phyloP scores from a whole-genome alignment of 2,888 invertebrate genomes.

The Seira sanloemensis region DNA sequence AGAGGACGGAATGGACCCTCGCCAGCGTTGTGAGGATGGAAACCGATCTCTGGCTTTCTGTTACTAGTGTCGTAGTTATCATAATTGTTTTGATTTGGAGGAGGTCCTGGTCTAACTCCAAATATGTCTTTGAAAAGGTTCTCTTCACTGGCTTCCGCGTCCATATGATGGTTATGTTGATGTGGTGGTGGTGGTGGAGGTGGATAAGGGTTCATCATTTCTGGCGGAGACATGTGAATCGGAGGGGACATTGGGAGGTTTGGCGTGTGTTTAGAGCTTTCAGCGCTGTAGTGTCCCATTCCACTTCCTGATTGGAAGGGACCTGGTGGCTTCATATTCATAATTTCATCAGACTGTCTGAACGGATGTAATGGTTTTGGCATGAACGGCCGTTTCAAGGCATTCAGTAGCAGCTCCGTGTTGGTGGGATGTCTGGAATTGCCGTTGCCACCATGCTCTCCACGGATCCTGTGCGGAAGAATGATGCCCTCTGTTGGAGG shows the following conservation, averaged over 20 bases:
- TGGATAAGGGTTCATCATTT: constrained; percentile 26
- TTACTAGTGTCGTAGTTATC: neutral
- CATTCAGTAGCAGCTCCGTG: constrained; percentile 27
- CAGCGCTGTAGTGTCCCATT: constrained; percentile 11
- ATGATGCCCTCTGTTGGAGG: constrained; percentile 58
- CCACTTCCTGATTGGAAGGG: constrained; percentile 7
- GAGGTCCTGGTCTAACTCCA: constrained; percentile 20
- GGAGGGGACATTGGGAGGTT: constrained; percentile 19
- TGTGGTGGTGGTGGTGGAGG: neutral
- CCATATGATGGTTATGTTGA: constrained; percentile 17
- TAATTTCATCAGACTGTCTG: constrained; percentile 45
- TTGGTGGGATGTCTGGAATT: constrained; percentile 33
- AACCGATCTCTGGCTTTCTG: constrained; percentile 22
- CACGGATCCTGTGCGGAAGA: constrained; percentile 48
- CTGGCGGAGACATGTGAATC: constrained; percentile 44
- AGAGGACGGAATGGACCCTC: constrained; percentile 50
- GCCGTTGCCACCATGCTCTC: constrained; percentile 11
- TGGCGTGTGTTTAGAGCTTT: constrained; percentile 7
- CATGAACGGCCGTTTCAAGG: constrained; percentile 47
- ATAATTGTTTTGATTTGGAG: neutral
- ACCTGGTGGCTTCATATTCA: constrained; percentile 46
- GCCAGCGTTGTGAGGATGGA: constrained; percentile 50
- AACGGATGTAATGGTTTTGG: constrained; percentile 46
- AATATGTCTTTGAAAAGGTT: constrained; percentile 55
- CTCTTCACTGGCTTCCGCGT: constrained; percentile 52